Evolutionary conservation across 2,888 invertebrate species (phyloP).

Genomic region (Epirrhoe tristata): DNA sequence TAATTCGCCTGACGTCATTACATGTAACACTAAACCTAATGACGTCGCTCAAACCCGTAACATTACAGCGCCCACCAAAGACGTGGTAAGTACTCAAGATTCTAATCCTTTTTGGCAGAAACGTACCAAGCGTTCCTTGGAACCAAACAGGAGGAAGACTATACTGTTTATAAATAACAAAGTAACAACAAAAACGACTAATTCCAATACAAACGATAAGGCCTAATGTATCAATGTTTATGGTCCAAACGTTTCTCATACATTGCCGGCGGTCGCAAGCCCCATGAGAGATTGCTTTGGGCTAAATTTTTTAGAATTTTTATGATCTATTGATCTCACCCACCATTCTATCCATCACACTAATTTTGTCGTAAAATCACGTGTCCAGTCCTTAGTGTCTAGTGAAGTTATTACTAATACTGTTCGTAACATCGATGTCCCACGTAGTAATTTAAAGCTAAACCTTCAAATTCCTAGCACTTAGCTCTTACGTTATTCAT

Average conservation of each 20-base stretch:
- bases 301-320: slow-evolving; percentile 64
- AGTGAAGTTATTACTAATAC: slow-evolving; percentile 49
- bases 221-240: slow-evolving; percentile 48
- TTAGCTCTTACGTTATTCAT: slow-evolving; percentile 44
- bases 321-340: slow-evolving; percentile 75
- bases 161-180: slow-evolving; percentile 82
- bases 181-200: slow-evolving; percentile 66
- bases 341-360: slow-evolving; percentile 49
- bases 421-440: slow-evolving; percentile 50
- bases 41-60: slow-evolving; percentile 56
- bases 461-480: slow-evolving; percentile 60
- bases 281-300: slow-evolving; percentile 68
- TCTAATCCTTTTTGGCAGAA: slow-evolving; percentile 81
- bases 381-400: slow-evolving; percentile 36
- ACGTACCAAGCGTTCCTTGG: slow-evolving; percentile 71
- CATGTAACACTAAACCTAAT: slow-evolving; percentile 57
- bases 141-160: slow-evolving; percentile 81
- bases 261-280: slow-evolving; percentile 69
- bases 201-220: slow-evolving; percentile 54
- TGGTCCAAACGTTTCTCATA: slow-evolving; percentile 69
- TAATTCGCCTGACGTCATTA: slow-evolving; percentile 51
- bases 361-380: slow-evolving; percentile 45
- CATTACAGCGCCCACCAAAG: slow-evolving; percentile 60
- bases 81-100: slow-evolving; percentile 78
- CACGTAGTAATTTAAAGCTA: slow-evolving; percentile 55